phyloP scores from a whole-genome alignment of 2,797 vertebrate species.

The Crax fasciolata region DNA sequence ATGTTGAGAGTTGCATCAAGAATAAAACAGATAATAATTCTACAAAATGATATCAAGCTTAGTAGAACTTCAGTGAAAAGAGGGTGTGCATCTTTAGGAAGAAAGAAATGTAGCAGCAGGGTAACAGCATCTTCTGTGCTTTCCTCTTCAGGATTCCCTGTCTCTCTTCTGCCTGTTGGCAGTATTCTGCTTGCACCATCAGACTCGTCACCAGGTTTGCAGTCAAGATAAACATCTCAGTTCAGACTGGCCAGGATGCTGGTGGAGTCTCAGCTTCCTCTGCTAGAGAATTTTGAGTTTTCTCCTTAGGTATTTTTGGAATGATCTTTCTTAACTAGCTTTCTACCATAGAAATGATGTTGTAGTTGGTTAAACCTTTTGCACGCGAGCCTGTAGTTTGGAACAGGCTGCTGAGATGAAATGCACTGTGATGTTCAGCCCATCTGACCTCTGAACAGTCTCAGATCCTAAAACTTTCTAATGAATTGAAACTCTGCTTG shows the following conservation, averaged over 20 bases:
- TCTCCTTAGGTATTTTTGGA: not conserved
- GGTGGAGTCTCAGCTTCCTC: not conserved
- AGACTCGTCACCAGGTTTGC: not conserved
- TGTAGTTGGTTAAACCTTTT: not conserved
- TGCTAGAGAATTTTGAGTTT: not conserved
- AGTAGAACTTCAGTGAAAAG: not conserved
- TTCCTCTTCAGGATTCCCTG: not conserved
- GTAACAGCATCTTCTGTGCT: not conserved
- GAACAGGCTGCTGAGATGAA: not conserved
- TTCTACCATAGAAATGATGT: accelerated
- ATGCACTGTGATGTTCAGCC: not conserved
- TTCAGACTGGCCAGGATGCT: not conserved
- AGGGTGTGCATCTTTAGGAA: not conserved
- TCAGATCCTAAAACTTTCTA: not conserved
- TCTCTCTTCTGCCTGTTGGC: not conserved
- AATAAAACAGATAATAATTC: not conserved
- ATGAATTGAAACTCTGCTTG: not conserved
- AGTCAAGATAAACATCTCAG: not conserved
- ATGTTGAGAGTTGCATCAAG: not conserved
- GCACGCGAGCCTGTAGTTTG: not conserved
- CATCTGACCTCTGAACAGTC: not conserved
- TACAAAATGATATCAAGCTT: not conserved
- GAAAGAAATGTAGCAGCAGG: not conserved
- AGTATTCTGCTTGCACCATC: not conserved
- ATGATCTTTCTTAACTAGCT: not conserved